These are phyloP conservation scores for Tupaia chinensis DNA, from an alignment of 2,113 vertebrate genomes.

Conservation along the genomic window DNA sequence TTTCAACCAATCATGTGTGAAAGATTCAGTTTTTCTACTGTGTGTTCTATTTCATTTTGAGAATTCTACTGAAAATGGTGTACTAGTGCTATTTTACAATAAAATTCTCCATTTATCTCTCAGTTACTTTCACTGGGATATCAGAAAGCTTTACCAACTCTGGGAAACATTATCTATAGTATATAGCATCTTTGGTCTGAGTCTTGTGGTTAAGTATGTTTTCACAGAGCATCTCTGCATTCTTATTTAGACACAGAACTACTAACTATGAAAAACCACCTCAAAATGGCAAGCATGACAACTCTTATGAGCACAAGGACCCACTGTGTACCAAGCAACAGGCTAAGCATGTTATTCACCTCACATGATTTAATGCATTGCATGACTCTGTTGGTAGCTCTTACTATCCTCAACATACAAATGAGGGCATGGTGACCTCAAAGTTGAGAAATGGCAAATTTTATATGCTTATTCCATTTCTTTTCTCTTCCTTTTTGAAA, in stretches of 20 bases:
- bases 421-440: background rate
- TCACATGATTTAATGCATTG: background rate
- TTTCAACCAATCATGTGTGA: too few species aligned
- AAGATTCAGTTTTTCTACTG: too few species aligned
- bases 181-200: background rate
- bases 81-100: background rate
- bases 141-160: background rate
- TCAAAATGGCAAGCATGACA: background rate
- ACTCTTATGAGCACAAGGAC: background rate
- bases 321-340: fast-evolving
- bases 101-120: background rate
- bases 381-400: background rate
- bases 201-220: background rate
- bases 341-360: background rate
- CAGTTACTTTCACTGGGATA: background rate
- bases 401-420: background rate
- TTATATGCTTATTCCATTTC: background rate
- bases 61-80: background rate
- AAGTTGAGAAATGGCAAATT: background rate
- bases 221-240: background rate
- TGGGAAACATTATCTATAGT: background rate
- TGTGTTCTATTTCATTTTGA: fast-evolving
- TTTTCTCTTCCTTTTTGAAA: too few species aligned
- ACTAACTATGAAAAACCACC: background rate
- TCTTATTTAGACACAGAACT: background rate